Base-by-base conservation (phyloP, 2,113 vertebrate genomes). In the Kobus ellipsiprymnus region DNA sequence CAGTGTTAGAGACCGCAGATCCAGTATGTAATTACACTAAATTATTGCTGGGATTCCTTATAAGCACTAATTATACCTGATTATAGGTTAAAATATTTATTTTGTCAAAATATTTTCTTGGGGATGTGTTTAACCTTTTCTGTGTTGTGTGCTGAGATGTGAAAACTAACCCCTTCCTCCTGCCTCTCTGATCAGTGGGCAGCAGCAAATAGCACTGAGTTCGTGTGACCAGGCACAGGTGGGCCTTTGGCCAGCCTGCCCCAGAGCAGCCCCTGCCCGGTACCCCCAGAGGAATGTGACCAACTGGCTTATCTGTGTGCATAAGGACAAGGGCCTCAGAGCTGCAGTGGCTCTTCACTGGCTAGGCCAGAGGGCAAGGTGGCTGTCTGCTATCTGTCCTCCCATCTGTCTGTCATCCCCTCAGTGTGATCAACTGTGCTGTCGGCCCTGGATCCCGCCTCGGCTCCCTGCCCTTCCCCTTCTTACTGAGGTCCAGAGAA, bases 51-150 rank as follows among this genome's bases (percentile, higher is more conserved):
- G 90, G 98, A 95, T 95, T 98, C 98, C 96, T 92, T 94, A 80
- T 96, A 97, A 98, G 95, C 92, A 98, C 98, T 99, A 98, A 98
- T 97, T 44, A 59, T 4, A 82, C 95, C 96, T 97, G 97, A 0
- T 90, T 94, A 94, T 97, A 98, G 98, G 97, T 98, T 98, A 74
- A 98, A 98, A 67, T 99, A 99, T 99, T 99, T 99, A 99, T 98
- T 99, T 98, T 98, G 98, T 99, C 98, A 84, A 95, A 98, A 64
- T 95, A 92, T 98, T 97, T 97, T 95, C 98, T 97, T 95, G 90
- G 91, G 85, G 12, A 95, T 95, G 91, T 98, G 93, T 98, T 98
- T 98, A 98, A 98, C 98, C 97, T 95, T 97, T 96, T 95, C 84
- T 90, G 88, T 98, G 98, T 97, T 97, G 33, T 98, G 95, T 98